Conservation (phyloP, 2,888 invertebrate species). For the Nasonia oneida region DNA sequence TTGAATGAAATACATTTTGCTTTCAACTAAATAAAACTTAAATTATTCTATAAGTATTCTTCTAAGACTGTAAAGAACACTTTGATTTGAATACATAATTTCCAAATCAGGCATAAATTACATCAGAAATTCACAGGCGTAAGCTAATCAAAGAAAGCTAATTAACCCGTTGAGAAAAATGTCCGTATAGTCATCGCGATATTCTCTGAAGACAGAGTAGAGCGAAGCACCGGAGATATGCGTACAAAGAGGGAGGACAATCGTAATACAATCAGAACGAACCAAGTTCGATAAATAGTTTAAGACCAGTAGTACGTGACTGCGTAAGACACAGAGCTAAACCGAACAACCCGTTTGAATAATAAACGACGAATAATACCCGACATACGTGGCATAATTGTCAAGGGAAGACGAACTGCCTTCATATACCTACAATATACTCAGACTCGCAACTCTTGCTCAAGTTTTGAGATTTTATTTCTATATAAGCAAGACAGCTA, state of each 20-base stretch:
- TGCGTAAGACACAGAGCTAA: conserved; percentile 65
- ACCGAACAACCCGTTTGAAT: conserved; percentile 69
- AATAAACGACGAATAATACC: conserved; percentile 67
- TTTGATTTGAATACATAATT: background rate
- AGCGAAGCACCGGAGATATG: conserved; percentile 13
- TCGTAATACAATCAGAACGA: conserved; percentile 69
- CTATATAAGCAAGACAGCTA: background rate
- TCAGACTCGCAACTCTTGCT: background rate
- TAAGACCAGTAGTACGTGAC: conserved; percentile 68
- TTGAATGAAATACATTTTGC: too few relatives aligned
- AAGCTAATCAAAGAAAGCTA: background rate
- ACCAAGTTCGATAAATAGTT: conserved; percentile 69
- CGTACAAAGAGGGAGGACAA: conserved; percentile 54
- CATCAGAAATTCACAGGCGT: background rate
- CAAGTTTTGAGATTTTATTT: background rate
- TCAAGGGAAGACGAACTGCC: conserved; percentile 63
- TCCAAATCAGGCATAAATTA: background rate
- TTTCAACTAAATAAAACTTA: too few relatives aligned
- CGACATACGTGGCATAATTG: conserved; percentile 65
- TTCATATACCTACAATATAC: background rate
- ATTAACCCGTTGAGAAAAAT: conserved; percentile 1
- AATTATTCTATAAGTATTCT: too few relatives aligned
- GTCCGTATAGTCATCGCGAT: background rate
- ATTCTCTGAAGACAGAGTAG: conserved; percentile 21
- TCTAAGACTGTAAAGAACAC: too few relatives aligned